Percentiles rank a stretch among this genome's conserved stretches.
phyloP scores from a whole-genome alignment of 2,888 invertebrate genomes.

The Conops quadrifasciatus region DNA sequence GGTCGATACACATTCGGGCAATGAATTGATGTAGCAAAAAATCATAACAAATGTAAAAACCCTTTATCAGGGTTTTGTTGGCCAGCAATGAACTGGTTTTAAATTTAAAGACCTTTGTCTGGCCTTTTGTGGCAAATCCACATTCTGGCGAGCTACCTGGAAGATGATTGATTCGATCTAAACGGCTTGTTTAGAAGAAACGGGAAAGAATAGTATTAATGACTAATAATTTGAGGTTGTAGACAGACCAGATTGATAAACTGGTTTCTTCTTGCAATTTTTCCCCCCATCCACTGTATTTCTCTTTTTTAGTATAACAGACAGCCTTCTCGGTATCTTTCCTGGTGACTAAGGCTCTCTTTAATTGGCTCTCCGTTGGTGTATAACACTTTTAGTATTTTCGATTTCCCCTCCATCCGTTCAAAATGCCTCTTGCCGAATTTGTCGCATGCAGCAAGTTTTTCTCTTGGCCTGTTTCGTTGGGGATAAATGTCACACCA shows the following conservation, averaged over 20 bases:
- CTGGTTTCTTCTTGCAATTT: background rate
- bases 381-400: background rate
- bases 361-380: background rate
- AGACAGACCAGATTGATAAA: background rate
- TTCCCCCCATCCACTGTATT: background rate
- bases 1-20: too few relatives aligned
- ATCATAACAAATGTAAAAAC: too few relatives aligned
- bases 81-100: background rate
- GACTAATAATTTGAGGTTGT: background rate
- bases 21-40: too few relatives aligned
- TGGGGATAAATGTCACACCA: slow-evolving; percentile 41
- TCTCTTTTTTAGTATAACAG: slow-evolving; percentile 20
- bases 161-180: background rate
- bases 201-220: slow-evolving; percentile 12
- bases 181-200: slow-evolving; percentile 12
- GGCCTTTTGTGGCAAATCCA: slow-evolving; percentile 51
- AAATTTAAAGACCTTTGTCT: too few relatives aligned
- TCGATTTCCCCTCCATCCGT: background rate
- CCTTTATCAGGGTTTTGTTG: too few relatives aligned
- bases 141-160: slow-evolving; percentile 47
- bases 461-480: slow-evolving; percentile 15
- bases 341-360: background rate
- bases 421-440: background rate
- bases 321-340: background rate
- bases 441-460: slow-evolving; percentile 19